phyloP scores from a whole-genome alignment of 2,888 invertebrate genomes.

The Noctua fimbriata region DNA sequence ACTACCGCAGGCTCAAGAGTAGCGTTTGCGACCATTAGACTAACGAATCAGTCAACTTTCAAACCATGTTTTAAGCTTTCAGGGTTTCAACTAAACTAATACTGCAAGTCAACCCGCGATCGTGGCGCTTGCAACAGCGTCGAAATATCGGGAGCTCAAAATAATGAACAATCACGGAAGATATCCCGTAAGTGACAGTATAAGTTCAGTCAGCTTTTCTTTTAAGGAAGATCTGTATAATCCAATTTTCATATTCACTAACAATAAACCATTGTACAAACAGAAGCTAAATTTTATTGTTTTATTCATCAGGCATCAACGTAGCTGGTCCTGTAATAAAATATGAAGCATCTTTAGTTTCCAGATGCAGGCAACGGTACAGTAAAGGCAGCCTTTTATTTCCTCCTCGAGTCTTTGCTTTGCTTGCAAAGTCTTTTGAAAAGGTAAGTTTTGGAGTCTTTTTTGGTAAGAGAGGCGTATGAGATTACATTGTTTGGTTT shows the following conservation, averaged over 20 bases:
- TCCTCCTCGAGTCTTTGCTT: slow-evolving; percentile 14
- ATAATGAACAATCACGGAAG: no score
- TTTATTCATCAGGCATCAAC: slow-evolving; percentile 25
- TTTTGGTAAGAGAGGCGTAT: neutral
- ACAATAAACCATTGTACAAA: slow-evolving; percentile 12
- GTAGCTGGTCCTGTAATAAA: slow-evolving; percentile 30
- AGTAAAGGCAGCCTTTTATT: slow-evolving; percentile 32
- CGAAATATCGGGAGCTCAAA: no score
- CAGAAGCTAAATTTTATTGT: slow-evolving; percentile 34
- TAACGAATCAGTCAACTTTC: no score
- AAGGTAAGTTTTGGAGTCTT: neutral
- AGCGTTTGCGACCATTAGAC: no score
- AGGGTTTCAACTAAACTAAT: no score
- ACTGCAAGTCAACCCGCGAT: no score
- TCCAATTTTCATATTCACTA: slow-evolving; percentile 1
- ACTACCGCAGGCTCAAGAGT: no score
- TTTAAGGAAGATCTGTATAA: neutral
- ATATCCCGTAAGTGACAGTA: no score
- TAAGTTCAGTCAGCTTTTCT: no score
- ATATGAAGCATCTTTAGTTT: slow-evolving; percentile 36
- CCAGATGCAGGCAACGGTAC: slow-evolving; percentile 12
- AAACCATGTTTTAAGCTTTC: no score
- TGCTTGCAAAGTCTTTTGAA: slow-evolving; percentile 19
- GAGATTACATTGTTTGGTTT: neutral
- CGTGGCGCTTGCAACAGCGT: no score